Conservation (phyloP, 2,797 vertebrate genomes). For the Tachyglossus aculeatus region DNA sequence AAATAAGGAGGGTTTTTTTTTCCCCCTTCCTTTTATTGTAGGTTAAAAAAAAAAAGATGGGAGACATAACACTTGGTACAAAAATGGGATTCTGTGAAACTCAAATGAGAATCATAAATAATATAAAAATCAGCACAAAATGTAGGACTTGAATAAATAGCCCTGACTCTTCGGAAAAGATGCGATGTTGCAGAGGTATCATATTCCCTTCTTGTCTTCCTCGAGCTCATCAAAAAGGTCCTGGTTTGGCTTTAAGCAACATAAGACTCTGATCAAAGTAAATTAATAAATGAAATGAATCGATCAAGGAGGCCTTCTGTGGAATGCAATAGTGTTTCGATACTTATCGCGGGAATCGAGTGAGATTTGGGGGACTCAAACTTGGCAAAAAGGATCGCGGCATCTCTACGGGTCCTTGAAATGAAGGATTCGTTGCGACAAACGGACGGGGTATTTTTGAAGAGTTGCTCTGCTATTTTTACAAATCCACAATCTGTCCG, state of each 20-base stretch:
- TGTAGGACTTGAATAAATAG: slow-evolving; percentile 57
- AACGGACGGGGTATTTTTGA: slow-evolving; percentile 54
- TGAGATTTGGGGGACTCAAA: slow-evolving; percentile 65
- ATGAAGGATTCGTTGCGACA: slow-evolving; percentile 65
- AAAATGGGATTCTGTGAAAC: slow-evolving; percentile 68
- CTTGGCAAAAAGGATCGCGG: slow-evolving; percentile 71
- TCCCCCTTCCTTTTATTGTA: slow-evolving; percentile 65
- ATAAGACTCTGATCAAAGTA: slow-evolving; percentile 61
- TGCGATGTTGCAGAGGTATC: slow-evolving; percentile 40
- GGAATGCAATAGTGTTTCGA: slow-evolving; percentile 57
- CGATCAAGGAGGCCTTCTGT: slow-evolving; percentile 60
- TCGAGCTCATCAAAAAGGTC: slow-evolving; percentile 43
- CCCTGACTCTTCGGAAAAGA: slow-evolving; percentile 51
- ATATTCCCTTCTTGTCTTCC: too few relatives aligned
- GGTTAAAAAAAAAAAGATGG: slow-evolving; percentile 47
- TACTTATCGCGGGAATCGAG: slow-evolving; percentile 71
- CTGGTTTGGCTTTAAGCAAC: slow-evolving; percentile 65
- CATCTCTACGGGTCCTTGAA: slow-evolving; percentile 69
- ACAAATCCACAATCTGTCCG: slow-evolving; percentile 77
- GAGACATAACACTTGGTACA: slow-evolving; percentile 57
- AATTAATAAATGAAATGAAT: slow-evolving; percentile 34
- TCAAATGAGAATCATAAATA: slow-evolving; percentile 58
- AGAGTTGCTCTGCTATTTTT: slow-evolving; percentile 75
- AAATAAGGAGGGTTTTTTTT: slow-evolving; percentile 68
- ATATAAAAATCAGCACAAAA: slow-evolving; percentile 48